Conservation (phyloP, 2,888 invertebrate genomes). For the Neocrepidodera transversa region DNA sequence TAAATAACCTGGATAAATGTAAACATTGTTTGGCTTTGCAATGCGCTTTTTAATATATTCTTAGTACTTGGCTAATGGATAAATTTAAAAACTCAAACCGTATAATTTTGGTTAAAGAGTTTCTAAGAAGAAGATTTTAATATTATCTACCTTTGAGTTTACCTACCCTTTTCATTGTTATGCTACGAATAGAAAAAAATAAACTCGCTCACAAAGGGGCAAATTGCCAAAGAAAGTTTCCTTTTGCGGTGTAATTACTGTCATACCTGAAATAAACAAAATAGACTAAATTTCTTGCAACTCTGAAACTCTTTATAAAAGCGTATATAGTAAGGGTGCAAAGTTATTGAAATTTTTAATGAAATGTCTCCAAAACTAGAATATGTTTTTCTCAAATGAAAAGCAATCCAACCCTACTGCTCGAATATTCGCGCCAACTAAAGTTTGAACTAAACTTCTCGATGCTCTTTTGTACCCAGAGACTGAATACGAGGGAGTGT, state of each 20-base stretch:
- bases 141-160: conserved; percentile 14
- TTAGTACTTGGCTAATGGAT: neutral
- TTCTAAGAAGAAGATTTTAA: neutral
- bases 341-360: conserved; percentile 24
- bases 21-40: neutral
- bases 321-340: neutral
- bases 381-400: conserved; percentile 25
- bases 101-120: neutral
- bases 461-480: conserved; percentile 15
- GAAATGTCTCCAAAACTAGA: conserved; percentile 19
- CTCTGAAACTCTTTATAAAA: neutral
- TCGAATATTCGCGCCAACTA: neutral
- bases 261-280: conserved; percentile 25
- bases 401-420: conserved; percentile 5
- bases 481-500: neutral
- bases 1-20: no score
- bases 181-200: conserved; percentile 22
- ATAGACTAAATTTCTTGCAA: conserved; percentile 20
- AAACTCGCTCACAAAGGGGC: conserved; percentile 19
- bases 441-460: conserved; percentile 20
- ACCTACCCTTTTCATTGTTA: conserved; percentile 26
- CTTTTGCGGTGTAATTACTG: conserved; percentile 28
- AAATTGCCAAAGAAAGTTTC: conserved; percentile 28
- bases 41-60: neutral
- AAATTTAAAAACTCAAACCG: neutral